Base-by-base conservation (phyloP, 1,140 invertebrate genomes). In the Scaptomyza montana region DNA sequence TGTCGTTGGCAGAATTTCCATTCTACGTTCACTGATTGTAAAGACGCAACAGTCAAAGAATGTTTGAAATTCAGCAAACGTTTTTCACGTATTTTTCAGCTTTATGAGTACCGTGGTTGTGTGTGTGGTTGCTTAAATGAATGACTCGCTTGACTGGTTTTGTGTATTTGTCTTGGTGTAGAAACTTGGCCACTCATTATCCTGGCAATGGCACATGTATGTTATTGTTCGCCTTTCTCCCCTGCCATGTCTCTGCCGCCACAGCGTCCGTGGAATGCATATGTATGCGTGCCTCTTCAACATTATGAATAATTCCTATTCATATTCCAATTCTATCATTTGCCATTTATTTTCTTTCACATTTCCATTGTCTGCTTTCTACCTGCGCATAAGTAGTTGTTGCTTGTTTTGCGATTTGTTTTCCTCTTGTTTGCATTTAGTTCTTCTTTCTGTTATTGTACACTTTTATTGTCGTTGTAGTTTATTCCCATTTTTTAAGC, bases 261-360 rank as follows among this genome's bases (percentile, higher is more conserved):
- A 36, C 33, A 9, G 7, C 33, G 16, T 87, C 82, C 82, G 75
- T 87, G 79, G 77, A 87, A 87, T 87, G 84, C 84, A 87, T 89
- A 87, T 87, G 84, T 80, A 84, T 89, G 84, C 84, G 84, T 87
- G 84, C 77, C 79, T 82, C 84, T 81, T 89, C 84, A 79, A 87
- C 84, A 87, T 87, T 87, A 87, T 87, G 84, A 87, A 87, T 87
- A 84, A 87, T 87, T 87, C 85, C 80, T 79, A 84, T 74, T 79
- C 84, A 79, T 73, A 89, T 87, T 87, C 84, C 84, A 70, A 74
- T 71, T 77, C 76, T 71, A 75, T 68, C 82, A 82, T 89, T 87
- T 77, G 75, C 77, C 81, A 64, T 87, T 87, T 69, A 54, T 66
- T 57, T 61, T 28, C 60, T 55, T 61, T 56, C 61, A 21, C 73